These are phyloP conservation scores for Imbricaverruca yamaguchii DNA, from an alignment of 2,888 invertebrate genomes.

Conservation along the genomic window DNA sequence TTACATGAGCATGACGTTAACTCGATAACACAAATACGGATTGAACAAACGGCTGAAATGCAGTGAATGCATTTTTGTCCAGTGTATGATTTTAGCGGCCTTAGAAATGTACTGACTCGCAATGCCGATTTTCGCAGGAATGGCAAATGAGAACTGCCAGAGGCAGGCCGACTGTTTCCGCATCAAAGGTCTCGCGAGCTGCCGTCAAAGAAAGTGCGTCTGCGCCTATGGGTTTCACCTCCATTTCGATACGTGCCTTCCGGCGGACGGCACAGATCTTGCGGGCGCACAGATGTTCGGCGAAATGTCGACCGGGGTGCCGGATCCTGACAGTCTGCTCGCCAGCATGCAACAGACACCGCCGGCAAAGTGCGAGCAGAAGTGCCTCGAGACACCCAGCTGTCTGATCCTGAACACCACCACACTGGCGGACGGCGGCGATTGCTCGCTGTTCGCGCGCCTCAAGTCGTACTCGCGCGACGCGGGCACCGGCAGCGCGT, in stretches of 20 bases:
- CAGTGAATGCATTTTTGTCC: too few relatives aligned
- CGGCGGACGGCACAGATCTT: too few relatives aligned
- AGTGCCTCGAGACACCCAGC: neutral
- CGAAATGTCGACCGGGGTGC: neutral
- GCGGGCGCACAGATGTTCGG: neutral
- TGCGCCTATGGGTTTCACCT: neutral
- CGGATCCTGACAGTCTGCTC: neutral
- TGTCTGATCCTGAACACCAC: neutral
- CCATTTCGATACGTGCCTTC: neutral
- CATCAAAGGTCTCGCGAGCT: neutral
- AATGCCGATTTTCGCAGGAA: too few relatives aligned
- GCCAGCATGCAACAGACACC: too few relatives aligned
- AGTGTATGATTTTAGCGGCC: too few relatives aligned
- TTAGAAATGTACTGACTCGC: too few relatives aligned
- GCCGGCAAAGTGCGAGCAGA: neutral
- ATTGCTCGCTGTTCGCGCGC: neutral
- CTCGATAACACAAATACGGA: too few relatives aligned
- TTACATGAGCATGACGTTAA: too few relatives aligned
- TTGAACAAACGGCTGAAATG: too few relatives aligned
- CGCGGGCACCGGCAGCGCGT: neutral
- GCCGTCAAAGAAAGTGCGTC: neutral
- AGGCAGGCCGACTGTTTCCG: neutral
- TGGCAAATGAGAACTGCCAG: too few relatives aligned
- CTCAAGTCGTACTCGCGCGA: neutral
- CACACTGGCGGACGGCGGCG: too few relatives aligned